Conservation (phyloP, 2,888 invertebrate genomes). For the Cenopis cana region DNA sequence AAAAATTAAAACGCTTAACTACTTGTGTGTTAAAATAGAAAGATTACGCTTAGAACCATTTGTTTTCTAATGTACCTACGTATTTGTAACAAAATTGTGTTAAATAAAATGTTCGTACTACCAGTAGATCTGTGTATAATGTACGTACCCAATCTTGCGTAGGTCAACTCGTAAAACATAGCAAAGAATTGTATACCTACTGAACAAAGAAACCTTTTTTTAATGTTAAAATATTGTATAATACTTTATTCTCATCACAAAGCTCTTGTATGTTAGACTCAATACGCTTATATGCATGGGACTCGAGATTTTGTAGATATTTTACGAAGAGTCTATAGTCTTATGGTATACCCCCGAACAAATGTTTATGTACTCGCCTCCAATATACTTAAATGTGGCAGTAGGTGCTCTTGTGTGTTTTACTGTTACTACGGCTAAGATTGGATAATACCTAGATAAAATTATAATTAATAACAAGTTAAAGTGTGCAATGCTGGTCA, state of each 20-base stretch:
- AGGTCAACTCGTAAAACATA: slow-evolving; percentile 60
- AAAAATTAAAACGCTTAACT: slow-evolving; percentile 76
- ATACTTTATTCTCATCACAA: slow-evolving; percentile 29
- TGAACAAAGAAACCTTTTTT: slow-evolving; percentile 11
- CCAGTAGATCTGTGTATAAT: slow-evolving; percentile 81
- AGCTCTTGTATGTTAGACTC: slow-evolving; percentile 40
- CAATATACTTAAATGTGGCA: slow-evolving; percentile 39
- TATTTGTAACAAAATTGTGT: slow-evolving; percentile 80
- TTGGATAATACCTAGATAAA: slow-evolving; percentile 79
- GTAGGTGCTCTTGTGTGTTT: slow-evolving; percentile 69
- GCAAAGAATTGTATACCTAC: slow-evolving; percentile 36
- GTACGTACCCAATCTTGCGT: slow-evolving; percentile 73
- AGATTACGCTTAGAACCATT: slow-evolving; percentile 81
- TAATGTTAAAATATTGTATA: slow-evolving; percentile 26
- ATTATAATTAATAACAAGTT: slow-evolving; percentile 77
- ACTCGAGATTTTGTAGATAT: slow-evolving; percentile 27
- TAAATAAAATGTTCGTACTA: slow-evolving; percentile 78
- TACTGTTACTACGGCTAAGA: slow-evolving; percentile 80
- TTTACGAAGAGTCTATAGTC: slow-evolving; percentile 31
- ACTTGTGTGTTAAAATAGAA: slow-evolving; percentile 81
- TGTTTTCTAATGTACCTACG: slow-evolving; percentile 68
- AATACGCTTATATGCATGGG: slow-evolving; percentile 33
- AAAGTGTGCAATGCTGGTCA: slow-evolving; percentile 84
- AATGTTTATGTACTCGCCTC: slow-evolving; percentile 40
- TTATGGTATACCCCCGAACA: slow-evolving; percentile 28